Evolutionary conservation across 2,888 invertebrate species (phyloP).

Genomic region (Sinohyriopsis cumingii): DNA sequence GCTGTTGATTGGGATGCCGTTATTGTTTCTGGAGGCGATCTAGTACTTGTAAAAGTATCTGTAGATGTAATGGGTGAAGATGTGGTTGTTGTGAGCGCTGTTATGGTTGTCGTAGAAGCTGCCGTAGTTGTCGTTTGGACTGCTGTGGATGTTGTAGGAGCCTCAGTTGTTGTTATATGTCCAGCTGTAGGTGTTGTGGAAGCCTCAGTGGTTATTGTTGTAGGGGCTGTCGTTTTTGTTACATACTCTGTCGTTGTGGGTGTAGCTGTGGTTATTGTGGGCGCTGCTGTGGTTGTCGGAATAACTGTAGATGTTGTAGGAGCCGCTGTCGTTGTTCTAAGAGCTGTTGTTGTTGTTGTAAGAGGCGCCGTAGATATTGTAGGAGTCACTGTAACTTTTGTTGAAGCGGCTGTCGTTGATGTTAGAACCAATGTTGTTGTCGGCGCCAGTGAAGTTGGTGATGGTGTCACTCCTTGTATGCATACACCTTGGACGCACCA

Average conservation of each 20-base stretch:
- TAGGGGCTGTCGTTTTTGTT: neutral
- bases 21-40: neutral
- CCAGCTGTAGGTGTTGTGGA: constrained; percentile 3
- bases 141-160: too few species aligned
- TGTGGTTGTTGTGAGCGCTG: constrained; percentile 4
- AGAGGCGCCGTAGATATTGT: neutral
- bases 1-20: neutral
- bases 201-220: too few species aligned
- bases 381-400: neutral
- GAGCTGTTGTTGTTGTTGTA: neutral
- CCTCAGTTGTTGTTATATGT: too few species aligned
- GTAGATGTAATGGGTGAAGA: neutral
- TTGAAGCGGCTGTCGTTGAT: neutral
- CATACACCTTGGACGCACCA: too few species aligned
- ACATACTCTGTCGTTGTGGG: too few species aligned
- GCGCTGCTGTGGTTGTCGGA: constrained; percentile 1
- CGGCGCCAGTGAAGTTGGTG: neutral
- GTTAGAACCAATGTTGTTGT: constrained; percentile 2
- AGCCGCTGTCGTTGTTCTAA: neutral
- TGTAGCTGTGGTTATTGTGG: neutral
- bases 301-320: neutral
- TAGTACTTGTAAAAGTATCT: neutral
- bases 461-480: too few species aligned
- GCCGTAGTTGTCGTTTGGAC: neutral
- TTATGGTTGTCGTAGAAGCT: neutral